phyloP scores from a whole-genome alignment of 2,797 vertebrate species.

The Siniperca obscura region DNA sequence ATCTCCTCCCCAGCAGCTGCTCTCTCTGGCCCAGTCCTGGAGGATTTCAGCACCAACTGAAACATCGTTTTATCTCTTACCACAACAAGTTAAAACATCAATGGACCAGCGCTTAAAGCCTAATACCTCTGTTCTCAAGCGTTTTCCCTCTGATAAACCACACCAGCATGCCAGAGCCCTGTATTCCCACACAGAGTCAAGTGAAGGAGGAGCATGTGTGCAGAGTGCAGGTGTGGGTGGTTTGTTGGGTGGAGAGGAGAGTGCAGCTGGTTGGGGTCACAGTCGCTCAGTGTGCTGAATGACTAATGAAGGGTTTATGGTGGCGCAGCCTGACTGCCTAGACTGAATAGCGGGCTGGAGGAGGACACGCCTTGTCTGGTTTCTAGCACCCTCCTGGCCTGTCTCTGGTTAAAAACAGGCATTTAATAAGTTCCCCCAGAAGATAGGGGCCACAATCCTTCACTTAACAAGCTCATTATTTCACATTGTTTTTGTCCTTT shows the following conservation, averaged over 20 bases:
- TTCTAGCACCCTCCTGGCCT: conserved; percentile 54
- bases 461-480: conserved; percentile 84
- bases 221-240: conserved; percentile 74
- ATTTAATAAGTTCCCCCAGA: conserved; percentile 70
- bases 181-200: conserved; percentile 73
- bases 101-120: conserved; percentile 68
- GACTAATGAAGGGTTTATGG: conserved; percentile 76
- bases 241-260: conserved; percentile 56
- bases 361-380: conserved; percentile 68
- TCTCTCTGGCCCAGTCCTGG: conserved; percentile 38
- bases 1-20: conserved; percentile 46
- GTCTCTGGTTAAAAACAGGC: conserved; percentile 61
- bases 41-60: conserved; percentile 62
- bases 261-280: conserved; percentile 74
- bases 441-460: conserved; percentile 66
- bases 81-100: conserved; percentile 78
- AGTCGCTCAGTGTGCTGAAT: conserved; percentile 69
- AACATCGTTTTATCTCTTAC: conserved; percentile 69
- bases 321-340: conserved; percentile 47
- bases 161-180: conserved; percentile 42
- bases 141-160: conserved; percentile 69
- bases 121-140: conserved; percentile 72
- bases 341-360: conserved; percentile 53
- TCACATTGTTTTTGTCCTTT: conserved; percentile 76
- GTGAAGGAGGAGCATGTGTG: conserved; percentile 60